Percentiles rank a stretch among this genome's conserved stretches.
phyloP scores from a whole-genome alignment of 2,113 vertebrate genomes.

The Pogonocichla stellata region DNA sequence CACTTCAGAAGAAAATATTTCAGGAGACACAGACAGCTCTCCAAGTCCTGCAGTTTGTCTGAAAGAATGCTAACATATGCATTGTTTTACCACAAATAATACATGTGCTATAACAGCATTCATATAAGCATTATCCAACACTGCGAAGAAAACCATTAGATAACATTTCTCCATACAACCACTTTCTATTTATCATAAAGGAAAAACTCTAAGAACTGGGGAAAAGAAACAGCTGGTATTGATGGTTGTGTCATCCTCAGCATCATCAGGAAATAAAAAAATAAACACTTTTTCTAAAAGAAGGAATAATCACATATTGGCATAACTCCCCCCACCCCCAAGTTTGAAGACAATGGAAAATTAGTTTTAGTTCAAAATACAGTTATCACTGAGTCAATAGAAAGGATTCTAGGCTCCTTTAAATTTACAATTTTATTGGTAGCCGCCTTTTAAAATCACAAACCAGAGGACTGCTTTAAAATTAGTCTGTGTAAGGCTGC shows the following conservation, averaged over 20 bases:
- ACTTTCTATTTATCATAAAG: neutral
- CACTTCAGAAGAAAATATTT: neutral
- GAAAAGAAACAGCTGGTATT: neutral
- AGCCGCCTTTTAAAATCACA: neutral
- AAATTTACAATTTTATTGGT: neutral
- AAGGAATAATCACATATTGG: neutral
- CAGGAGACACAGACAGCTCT: neutral
- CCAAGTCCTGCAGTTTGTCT: neutral
- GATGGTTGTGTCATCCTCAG: neutral
- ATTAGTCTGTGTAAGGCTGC: neutral
- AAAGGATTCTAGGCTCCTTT: neutral
- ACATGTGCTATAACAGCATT: neutral
- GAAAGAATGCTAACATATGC: neutral
- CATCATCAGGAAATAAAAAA: neutral
- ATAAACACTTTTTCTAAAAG: neutral
- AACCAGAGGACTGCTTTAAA: conserved; percentile 6
- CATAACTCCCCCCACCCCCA: neutral
- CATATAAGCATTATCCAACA: neutral
- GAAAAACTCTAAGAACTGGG: neutral
- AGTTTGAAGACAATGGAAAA: neutral
- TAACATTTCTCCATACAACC: neutral
- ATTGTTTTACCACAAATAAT: neutral
- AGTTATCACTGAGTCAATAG: neutral
- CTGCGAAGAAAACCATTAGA: neutral
- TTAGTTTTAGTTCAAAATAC: neutral